Percentiles rank a stretch among this genome's conserved stretches.
phyloP scores from a whole-genome alignment of 2,888 invertebrate species.

The Trissoscelio sp. region DNA sequence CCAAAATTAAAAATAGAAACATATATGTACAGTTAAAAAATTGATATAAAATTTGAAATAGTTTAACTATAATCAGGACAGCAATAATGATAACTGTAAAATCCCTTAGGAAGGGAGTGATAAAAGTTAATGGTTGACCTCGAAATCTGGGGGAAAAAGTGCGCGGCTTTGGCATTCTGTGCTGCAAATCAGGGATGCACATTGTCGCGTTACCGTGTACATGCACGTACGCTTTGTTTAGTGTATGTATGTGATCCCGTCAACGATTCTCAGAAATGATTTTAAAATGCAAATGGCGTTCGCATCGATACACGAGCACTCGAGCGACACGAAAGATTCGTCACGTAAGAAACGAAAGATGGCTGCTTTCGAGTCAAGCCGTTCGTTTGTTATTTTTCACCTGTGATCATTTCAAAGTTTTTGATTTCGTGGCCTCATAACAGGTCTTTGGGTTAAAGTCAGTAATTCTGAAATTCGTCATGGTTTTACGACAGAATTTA shows the following conservation, averaged over 20 bases:
- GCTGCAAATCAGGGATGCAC: conserved; percentile 65
- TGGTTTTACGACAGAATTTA: too few relatives aligned
- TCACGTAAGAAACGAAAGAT: conserved; percentile 75
- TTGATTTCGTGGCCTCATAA: conserved; percentile 24
- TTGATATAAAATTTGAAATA: too few relatives aligned
- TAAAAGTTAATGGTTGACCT: conserved; percentile 17
- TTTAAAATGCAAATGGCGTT: conserved; percentile 79
- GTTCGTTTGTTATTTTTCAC: conserved; percentile 52
- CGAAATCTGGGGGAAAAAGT: conserved; percentile 54
- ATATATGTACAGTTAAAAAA: too few relatives aligned
- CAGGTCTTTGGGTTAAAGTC: neutral
- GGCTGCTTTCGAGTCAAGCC: conserved; percentile 50
- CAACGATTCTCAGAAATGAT: conserved; percentile 76
- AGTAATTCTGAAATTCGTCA: too few relatives aligned
- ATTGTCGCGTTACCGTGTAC: conserved; percentile 41
- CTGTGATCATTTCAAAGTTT: conserved; percentile 25
- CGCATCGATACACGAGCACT: conserved; percentile 70
- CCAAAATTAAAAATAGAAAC: too few relatives aligned
- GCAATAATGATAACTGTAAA: conserved; percentile 72
- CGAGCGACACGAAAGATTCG: conserved; percentile 72
- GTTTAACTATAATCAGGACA: too few relatives aligned
- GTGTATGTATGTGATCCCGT: conserved; percentile 63
- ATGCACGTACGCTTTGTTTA: conserved; percentile 40
- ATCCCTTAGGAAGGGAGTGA: conserved; percentile 34
- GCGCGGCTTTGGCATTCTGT: conserved; percentile 66